These are phyloP conservation scores for Helogale parvula DNA, from an alignment of 2,113 vertebrate species.

Conservation along the genomic window DNA sequence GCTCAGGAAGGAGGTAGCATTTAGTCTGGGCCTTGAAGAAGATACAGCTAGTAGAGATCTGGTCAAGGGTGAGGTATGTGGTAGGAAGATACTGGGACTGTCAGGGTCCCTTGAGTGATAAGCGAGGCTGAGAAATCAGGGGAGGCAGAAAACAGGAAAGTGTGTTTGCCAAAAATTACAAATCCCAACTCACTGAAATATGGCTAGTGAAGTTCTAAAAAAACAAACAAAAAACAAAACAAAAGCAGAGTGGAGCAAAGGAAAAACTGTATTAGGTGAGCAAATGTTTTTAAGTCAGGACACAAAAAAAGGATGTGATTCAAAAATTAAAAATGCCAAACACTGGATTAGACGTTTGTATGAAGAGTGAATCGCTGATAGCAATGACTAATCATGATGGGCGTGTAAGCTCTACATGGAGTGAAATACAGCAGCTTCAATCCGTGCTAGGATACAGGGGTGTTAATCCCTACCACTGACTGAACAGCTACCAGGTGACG, in stretches of 20 bases:
- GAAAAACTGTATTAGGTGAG: constrained; percentile 45
- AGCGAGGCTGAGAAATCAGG: not conserved
- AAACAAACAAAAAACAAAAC: not conserved
- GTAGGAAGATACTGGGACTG: not conserved
- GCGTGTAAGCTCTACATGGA: not conserved
- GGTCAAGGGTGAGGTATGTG: not conserved
- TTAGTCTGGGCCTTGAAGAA: not conserved
- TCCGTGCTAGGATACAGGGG: not conserved
- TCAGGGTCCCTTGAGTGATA: not conserved
- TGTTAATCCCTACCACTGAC: not conserved
- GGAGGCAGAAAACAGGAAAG: constrained; percentile 63
- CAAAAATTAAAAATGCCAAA: constrained; percentile 57
- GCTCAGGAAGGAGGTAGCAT: not conserved
- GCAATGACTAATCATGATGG: not conserved
- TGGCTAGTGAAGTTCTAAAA: constrained; percentile 20
- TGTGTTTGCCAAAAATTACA: constrained; percentile 53
- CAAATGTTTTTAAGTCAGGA: not conserved
- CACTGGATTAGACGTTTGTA: not conserved
- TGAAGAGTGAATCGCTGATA: not conserved
- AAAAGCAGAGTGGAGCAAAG: not conserved
- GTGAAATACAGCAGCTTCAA: not conserved
- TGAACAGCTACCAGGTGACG: not conserved
- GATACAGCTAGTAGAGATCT: not conserved
- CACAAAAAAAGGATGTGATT: constrained; percentile 40
- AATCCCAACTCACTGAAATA: constrained; percentile 52